Evolutionary conservation across 2,888 invertebrate species (phyloP).

Genomic region (Encarsia formosa): DNA sequence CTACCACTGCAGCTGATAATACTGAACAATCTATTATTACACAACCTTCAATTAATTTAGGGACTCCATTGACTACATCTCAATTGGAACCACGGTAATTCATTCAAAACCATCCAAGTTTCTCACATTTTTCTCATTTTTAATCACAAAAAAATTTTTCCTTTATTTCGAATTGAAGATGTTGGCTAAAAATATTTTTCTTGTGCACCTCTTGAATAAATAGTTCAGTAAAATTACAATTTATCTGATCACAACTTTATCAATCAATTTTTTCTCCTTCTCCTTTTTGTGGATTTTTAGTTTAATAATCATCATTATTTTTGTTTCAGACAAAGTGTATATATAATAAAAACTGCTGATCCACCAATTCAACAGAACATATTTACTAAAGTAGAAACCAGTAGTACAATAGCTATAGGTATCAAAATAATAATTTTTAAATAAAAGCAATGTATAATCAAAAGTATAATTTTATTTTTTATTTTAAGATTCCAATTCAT

Average conservation of each 20-base stretch:
- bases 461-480: neutral
- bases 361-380: conserved; percentile 23
- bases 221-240: too few species aligned
- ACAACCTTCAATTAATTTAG: conserved; percentile 41
- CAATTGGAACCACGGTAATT: conserved; percentile 48
- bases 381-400: conserved; percentile 14
- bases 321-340: conserved; percentile 44
- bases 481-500: conserved; percentile 17
- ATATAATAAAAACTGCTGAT: conserved; percentile 46
- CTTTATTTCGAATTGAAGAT: neutral
- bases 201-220: neutral
- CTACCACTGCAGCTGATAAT: conserved; percentile 39
- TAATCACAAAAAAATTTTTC: neutral
- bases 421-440: neutral
- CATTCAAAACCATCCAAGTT: neutral
- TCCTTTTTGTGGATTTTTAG: neutral
- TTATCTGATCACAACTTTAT: too few species aligned
- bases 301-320: neutral
- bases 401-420: neutral
- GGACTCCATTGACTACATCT: conserved; percentile 38
- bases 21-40: conserved; percentile 40
- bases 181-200: neutral
- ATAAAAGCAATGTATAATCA: neutral
- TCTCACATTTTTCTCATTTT: neutral
- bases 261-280: neutral